These are phyloP conservation scores for Ctenopoma multispine DNA, from an alignment of 2,797 vertebrate genomes.

Conservation along the genomic window DNA sequence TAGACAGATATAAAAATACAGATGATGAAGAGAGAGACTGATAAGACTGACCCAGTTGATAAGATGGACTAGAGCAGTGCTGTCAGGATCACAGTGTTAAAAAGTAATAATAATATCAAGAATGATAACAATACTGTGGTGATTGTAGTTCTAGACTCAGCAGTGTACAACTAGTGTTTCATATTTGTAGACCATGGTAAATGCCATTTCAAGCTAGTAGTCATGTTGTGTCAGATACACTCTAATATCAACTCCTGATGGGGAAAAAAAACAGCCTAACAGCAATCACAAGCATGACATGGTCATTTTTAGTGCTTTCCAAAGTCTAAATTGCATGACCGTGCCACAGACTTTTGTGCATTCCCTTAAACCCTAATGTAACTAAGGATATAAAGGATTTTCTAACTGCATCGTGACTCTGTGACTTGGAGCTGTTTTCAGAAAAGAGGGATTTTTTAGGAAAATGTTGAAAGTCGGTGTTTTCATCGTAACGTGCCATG, in stretches of 20 bases:
- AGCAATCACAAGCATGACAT: conserved; percentile 2
- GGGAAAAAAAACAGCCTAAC: not conserved
- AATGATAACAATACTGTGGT: conserved; percentile 6
- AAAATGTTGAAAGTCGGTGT: conserved; percentile 21
- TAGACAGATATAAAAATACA: conserved; percentile 22
- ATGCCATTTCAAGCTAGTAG: conserved; percentile 10
- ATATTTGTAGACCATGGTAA: conserved; percentile 35
- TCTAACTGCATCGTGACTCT: not conserved
- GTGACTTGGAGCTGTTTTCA: conserved; percentile 28
- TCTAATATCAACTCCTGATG: not conserved
- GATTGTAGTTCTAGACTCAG: conserved; percentile 24
- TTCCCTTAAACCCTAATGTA: not conserved
- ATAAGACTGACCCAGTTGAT: conserved; percentile 31
- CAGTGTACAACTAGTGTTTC: conserved; percentile 47
- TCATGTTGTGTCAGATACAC: conserved; percentile 26
- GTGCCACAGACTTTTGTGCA: conserved; percentile 8
- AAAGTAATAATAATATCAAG: conserved; percentile 1
- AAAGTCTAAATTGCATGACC: conserved; percentile 15
- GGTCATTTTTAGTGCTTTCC: not conserved
- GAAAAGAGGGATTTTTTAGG: conserved; percentile 28
- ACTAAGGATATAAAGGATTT: not conserved
- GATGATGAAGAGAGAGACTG: conserved; percentile 21
- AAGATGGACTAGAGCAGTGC: conserved; percentile 11
- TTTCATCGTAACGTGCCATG: not conserved
- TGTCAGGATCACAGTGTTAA: conserved; percentile 26